Evolutionary conservation across 2,888 invertebrate species (phyloP), one percentile per base, ranked within the genome.

Genomic region (Cerceris rybyensis): DNA sequence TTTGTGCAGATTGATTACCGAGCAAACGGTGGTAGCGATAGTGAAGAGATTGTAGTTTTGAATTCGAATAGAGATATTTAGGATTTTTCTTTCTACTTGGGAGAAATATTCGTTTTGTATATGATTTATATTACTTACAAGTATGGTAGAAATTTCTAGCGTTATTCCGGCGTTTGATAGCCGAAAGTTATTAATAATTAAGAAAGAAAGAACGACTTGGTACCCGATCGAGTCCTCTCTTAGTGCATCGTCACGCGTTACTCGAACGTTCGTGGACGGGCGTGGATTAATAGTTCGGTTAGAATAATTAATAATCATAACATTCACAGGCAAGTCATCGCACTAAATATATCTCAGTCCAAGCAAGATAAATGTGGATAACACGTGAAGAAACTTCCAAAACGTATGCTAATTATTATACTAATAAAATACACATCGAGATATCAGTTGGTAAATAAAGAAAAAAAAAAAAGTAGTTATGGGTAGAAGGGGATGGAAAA

Each of bases 241-340:
- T 14, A n/a, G n/a, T 59, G 11, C 59, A 14, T 55, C 57, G 52
- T 5, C 43, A 43, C 17, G 43, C 28, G 50, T 61, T 46, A 63
- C 80, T 69, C 77, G 74, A 59, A 75, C 80, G 73, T 84, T 74
- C 73, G 70, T 64, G 63, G 60, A 64, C 46, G 55, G 50, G 50
- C 57, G 41, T 46, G 55, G 59, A 42, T 65, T 52, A 46, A 76
- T 69, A 49, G 69, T 69, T 28, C 57, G 60, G 50, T 73, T 14
- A 58, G 49, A 46, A 17, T 43, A 54, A 60, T 73, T 73, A 74
- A 79, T 78, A 72, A 70, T 81, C 61, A 76, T 87, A 89, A 89
- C 87, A 89, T 89, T 86, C 85, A 87, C 89, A 90, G 83, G 88
- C 89, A 88, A 76, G 68, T 86, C 84, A 88, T 87, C 72, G 77